Base-by-base conservation (phyloP, 2,888 invertebrate genomes). In the Chrysolina oricalcia region DNA sequence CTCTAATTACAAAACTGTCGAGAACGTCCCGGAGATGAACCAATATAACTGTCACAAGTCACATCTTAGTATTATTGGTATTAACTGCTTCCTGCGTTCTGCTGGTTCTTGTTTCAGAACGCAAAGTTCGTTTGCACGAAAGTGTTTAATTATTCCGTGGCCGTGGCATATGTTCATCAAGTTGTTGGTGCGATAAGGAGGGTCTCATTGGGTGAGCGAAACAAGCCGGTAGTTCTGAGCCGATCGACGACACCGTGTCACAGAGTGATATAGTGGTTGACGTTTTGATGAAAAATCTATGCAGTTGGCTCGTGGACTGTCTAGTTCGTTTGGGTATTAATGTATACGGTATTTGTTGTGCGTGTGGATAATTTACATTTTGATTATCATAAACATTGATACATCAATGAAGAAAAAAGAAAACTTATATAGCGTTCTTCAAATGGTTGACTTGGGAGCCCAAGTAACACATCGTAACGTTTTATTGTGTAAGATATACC, bases 31-130 rank as follows among this genome's bases (percentile, higher is more conserved):
- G 75, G 72, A 81, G 82, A 83, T 76, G 83, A 83, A 84, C 83
- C 84, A 86, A 86, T 86, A 86, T 86, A 86, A 85, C 85, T 86
- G 85, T 84, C 85, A 84, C 82, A 70, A 83, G 80, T 81, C 85
- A 84, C 85, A 82, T 84, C 85, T 85, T 83, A 81, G 83, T 83
- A 84, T 81, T 81, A 85, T 81, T 79, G 80, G 76, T 75, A 65
- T 76, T 76, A 77, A 74, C 71, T 72, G 69, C 72, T 72, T 64
- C 64, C 10, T 35, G 43, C 56, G 53, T 64, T 65, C 41, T 19
- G 40, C 71, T 43, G 71, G 63, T 53, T 64, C 68, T 68, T 40
- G 68, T 68, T 40, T 53, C 53, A 19, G 66, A 48, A 64, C 15
- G 17, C 19, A 40, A 68, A 68, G 53, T 68, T 68, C 68, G 68